Conservation (phyloP, 2,888 invertebrate genomes). For the Sceliomorpha sp. region DNA sequence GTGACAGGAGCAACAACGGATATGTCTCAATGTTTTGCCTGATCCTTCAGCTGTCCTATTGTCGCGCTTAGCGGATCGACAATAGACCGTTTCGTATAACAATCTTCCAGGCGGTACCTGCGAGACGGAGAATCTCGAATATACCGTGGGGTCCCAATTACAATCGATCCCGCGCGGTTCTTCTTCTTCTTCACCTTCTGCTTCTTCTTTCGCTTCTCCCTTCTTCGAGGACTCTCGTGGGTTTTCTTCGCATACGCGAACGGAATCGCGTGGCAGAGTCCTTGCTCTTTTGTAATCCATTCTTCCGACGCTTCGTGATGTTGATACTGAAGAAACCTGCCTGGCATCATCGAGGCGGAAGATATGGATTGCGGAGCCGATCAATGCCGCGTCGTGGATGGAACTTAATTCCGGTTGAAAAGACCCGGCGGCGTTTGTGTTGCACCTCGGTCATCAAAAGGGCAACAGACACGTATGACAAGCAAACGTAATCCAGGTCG, state of each 20-base stretch:
- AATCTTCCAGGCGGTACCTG: slow-evolving; percentile 40
- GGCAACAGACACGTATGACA: slow-evolving; percentile 46
- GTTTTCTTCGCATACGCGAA: no score
- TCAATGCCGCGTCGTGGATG: slow-evolving; percentile 11
- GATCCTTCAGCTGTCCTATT: slow-evolving; percentile 78
- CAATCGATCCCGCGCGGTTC: slow-evolving; percentile 35
- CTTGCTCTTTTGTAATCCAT: slow-evolving; percentile 49
- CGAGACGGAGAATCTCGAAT: slow-evolving; percentile 36
- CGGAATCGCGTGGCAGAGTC: slow-evolving; percentile 49
- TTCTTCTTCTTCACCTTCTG: no score
- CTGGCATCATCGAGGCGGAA: slow-evolving; percentile 16
- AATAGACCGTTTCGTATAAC: slow-evolving; percentile 72
- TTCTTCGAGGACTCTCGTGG: no score
- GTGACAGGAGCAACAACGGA: slow-evolving; percentile 75
- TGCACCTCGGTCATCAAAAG: slow-evolving; percentile 43
- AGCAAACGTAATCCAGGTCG: slow-evolving; percentile 37
- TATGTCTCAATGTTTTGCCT: slow-evolving; percentile 79
- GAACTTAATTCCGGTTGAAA: slow-evolving; percentile 46
- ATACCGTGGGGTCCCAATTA: slow-evolving; percentile 28
- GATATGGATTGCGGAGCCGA: slow-evolving; percentile 18
- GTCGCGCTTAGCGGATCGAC: slow-evolving; percentile 65
- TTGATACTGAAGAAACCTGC: slow-evolving; percentile 27
- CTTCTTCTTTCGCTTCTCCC: no score
- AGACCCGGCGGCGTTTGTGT: slow-evolving; percentile 10
- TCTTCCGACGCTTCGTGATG: slow-evolving; percentile 18